These are phyloP conservation scores for Glaucidium brasilianum DNA, from an alignment of 2,113 vertebrate species.

Conservation along the genomic window DNA sequence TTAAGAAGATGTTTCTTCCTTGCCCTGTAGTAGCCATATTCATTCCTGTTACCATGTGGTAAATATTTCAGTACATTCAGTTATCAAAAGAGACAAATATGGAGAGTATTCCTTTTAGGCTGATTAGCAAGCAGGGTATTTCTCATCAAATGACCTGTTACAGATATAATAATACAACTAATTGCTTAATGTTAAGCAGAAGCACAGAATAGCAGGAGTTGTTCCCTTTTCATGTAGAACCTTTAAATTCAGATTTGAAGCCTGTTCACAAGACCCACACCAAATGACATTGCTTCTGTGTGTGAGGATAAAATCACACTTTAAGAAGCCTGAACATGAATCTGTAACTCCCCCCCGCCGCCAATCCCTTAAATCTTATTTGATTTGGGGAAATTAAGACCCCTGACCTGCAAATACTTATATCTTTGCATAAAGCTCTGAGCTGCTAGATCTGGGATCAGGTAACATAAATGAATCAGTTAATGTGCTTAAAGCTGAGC, in stretches of 20 bases:
- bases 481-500: background rate
- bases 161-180: background rate
- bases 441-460: background rate
- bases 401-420: background rate
- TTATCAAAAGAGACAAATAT: background rate
- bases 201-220: background rate
- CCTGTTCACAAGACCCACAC: background rate
- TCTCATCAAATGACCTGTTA: background rate
- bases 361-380: background rate
- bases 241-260: background rate
- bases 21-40: background rate
- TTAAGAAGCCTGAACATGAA: background rate
- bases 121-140: background rate
- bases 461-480: background rate
- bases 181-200: background rate
- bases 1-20: background rate
- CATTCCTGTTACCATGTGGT: background rate
- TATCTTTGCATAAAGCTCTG: background rate
- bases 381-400: background rate
- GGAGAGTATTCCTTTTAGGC: background rate
- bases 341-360: fast-evolving
- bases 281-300: background rate
- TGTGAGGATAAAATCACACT: background rate
- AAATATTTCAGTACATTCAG: background rate
- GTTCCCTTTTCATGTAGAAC: background rate